A percentile compares a stretch with the other conserved stretches of the same genome.
Conservation (phyloP, 2,888 invertebrate genomes). For the Drosophila cognata region DNA sequence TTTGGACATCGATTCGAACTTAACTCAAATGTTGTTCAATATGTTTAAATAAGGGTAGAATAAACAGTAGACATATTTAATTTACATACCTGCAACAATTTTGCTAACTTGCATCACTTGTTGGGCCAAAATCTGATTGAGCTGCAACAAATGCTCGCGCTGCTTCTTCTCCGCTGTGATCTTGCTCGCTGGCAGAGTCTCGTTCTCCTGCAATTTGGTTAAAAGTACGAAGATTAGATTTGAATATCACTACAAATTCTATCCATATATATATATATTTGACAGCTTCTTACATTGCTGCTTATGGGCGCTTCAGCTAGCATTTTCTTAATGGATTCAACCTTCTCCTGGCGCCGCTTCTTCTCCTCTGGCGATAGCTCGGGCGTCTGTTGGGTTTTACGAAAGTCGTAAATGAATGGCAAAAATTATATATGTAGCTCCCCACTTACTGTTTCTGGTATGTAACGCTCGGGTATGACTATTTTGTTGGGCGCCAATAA, state of each 20-base stretch:
- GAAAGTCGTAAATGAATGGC: background rate
- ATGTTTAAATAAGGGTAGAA: conserved; percentile 6
- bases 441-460: conserved; percentile 91
- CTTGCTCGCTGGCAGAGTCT: conserved; percentile 88
- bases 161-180: conserved; percentile 94
- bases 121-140: conserved; percentile 96
- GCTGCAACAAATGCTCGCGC: conserved; percentile 94
- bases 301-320: conserved; percentile 88
- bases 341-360: conserved; percentile 92
- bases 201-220: conserved; percentile 66
- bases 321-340: conserved; percentile 96
- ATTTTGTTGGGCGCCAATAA: conserved; percentile 95
- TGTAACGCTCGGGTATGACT: conserved; percentile 95
- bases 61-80: background rate
- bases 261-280: too few species aligned
- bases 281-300: conserved; percentile 81
- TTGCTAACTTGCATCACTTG: conserved; percentile 98
- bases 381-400: conserved; percentile 88
- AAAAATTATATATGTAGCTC: too few species aligned
- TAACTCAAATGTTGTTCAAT: conserved; percentile 38
- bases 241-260: background rate
- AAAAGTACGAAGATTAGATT: background rate
- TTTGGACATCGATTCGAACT: conserved; percentile 57
- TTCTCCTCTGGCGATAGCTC: conserved; percentile 94
- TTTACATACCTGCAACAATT: conserved; percentile 94